Conservation (phyloP, 2,888 invertebrate genomes). For the Hyppa rectilinea region DNA sequence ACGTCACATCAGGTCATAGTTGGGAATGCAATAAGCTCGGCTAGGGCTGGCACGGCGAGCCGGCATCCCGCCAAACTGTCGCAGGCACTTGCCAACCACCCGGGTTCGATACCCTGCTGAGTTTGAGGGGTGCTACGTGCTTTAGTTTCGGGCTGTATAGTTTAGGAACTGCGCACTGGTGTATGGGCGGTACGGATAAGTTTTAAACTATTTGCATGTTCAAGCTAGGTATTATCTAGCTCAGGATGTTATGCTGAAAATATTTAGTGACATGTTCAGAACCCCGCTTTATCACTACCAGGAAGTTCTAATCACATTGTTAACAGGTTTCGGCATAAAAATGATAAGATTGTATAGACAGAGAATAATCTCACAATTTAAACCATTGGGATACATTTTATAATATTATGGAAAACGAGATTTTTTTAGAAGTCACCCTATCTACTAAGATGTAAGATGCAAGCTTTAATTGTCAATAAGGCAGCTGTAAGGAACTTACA, state of each 20-base stretch:
- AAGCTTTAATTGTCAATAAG: constrained; percentile 44
- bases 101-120: constrained; percentile 60
- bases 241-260: not conserved
- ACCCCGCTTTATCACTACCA: not conserved
- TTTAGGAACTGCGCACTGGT: constrained; percentile 30
- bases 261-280: not conserved
- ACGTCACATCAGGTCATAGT: constrained; percentile 45
- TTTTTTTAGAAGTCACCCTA: not conserved
- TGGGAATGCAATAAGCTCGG: constrained; percentile 62
- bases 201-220: constrained; percentile 19
- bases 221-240: not conserved
- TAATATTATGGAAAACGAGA: not conserved
- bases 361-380: not conserved
- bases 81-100: constrained; percentile 56
- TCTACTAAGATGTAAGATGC: not conserved
- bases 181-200: constrained; percentile 6
- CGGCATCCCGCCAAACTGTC: constrained; percentile 69
- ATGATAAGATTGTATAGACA: no score
- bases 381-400: not conserved
- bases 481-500: constrained; percentile 32
- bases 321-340: no score
- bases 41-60: constrained; percentile 62
- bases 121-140: constrained; percentile 48
- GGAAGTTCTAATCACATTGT: not conserved
- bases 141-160: constrained; percentile 21